phyloP scores from a whole-genome alignment of 1,140 invertebrate species.

The Listronotus bonariensis region DNA sequence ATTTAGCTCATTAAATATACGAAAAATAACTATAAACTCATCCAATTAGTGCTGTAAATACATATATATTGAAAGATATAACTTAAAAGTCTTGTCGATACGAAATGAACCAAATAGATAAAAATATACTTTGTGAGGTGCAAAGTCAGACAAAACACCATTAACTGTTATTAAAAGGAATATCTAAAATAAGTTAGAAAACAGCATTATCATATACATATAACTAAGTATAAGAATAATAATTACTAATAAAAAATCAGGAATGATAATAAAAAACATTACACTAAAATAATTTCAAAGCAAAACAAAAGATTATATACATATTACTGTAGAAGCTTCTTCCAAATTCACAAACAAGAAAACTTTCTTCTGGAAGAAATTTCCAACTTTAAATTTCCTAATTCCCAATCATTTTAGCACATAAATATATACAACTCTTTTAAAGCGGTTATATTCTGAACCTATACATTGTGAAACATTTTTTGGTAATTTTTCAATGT shows the following conservation, averaged over 20 bases:
- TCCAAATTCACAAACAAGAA: neutral
- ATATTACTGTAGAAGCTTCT: constrained; percentile 5
- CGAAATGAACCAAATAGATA: neutral
- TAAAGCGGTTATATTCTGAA: constrained; percentile 30
- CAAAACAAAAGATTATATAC: constrained; percentile 30
- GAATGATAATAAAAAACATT: constrained; percentile 30
- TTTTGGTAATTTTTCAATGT: constrained; percentile 1
- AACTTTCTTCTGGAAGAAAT: neutral
- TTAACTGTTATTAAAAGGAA: neutral
- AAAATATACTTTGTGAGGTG: neutral
- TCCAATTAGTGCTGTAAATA: neutral
- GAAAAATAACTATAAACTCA: constrained; percentile 13
- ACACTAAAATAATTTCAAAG: constrained; percentile 16
- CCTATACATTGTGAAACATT: constrained; percentile 6
- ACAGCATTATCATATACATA: constrained; percentile 21
- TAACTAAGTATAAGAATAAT: constrained; percentile 21
- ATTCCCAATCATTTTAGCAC: constrained; percentile 11
- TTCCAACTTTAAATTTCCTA: constrained; percentile 4
- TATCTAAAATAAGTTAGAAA: constrained; percentile 22
- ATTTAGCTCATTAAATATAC: constrained; percentile 27
- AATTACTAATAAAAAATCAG: constrained; percentile 17
- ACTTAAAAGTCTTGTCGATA: neutral
- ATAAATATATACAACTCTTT: constrained; percentile 34
- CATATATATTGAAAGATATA: neutral
- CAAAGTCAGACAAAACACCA: neutral